Evolutionary conservation across 2,113 vertebrate genomes (phyloP).

Genomic region (Antidorcas marsupialis): DNA sequence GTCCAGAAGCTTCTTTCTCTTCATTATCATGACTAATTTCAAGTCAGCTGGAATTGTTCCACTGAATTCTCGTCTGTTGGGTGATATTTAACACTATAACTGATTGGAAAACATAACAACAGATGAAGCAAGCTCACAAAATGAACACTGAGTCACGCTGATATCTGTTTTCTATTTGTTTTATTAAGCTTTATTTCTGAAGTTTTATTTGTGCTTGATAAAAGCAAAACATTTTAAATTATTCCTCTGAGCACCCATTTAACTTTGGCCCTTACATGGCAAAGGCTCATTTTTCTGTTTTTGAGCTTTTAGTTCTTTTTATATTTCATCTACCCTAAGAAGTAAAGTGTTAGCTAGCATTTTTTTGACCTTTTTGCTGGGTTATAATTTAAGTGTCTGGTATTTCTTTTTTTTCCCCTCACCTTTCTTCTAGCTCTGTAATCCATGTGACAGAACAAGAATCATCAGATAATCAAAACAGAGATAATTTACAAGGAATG

Average conservation of each 20-base stretch:
- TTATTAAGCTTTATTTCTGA: conserved; percentile 41
- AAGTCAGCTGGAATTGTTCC: background rate
- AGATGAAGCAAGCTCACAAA: background rate
- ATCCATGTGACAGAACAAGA: conserved; percentile 50
- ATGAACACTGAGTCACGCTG: background rate
- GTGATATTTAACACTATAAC: background rate
- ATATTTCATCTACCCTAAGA: conserved; percentile 46
- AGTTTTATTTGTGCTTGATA: background rate
- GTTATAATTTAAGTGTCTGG: conserved; percentile 66
- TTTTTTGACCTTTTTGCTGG: conserved; percentile 60
- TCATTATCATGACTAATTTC: background rate
- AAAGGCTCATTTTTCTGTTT: conserved; percentile 21
- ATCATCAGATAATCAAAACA: conserved; percentile 32
- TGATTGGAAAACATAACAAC: background rate
- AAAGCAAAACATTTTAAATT: conserved; percentile 9
- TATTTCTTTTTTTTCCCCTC: conserved; percentile 32
- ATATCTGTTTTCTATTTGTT: background rate
- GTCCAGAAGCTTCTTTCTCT: background rate
- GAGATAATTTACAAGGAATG: conserved; percentile 34
- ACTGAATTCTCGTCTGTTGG: background rate
- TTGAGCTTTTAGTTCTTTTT: conserved; percentile 42
- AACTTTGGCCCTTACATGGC: background rate
- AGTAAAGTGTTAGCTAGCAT: conserved; percentile 47
- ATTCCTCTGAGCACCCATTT: background rate
- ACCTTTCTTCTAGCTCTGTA: conserved; percentile 42